Evolutionary conservation across 2,113 vertebrate genomes (phyloP).

Genomic region (Picathartes gymnocephalus): DNA sequence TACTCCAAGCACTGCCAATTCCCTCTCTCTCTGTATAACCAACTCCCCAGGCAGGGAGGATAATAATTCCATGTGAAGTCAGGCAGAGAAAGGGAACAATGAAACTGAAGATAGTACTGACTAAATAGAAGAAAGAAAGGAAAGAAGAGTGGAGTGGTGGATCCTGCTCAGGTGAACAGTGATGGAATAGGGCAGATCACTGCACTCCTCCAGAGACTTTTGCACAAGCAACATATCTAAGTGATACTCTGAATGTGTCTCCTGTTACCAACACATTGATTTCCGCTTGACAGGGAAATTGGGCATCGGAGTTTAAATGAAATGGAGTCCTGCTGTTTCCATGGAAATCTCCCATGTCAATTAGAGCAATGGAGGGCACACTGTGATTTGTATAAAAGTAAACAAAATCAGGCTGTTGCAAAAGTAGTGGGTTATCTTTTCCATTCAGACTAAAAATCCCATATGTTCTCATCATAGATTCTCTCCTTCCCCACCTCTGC

Average conservation of each 20-base stretch:
- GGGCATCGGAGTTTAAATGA: constrained; percentile 6
- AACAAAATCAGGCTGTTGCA: background rate
- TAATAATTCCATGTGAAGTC: background rate
- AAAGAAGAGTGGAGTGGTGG: background rate
- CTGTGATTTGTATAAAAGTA: background rate
- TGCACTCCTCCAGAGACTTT: background rate
- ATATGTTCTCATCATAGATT: background rate
- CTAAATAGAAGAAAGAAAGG: background rate
- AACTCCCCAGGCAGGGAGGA: background rate
- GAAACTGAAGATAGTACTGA: background rate
- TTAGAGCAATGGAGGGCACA: background rate
- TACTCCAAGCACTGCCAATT: background rate
- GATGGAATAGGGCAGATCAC: background rate
- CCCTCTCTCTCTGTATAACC: background rate
- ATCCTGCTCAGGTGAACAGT: background rate
- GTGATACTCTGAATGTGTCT: background rate
- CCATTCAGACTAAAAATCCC: background rate
- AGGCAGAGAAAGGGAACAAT: background rate
- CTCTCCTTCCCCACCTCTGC: background rate
- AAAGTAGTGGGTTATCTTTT: background rate
- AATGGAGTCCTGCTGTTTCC: constrained; percentile 46
- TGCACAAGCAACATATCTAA: background rate
- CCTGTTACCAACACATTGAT: constrained; percentile 20
- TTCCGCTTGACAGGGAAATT: constrained; percentile 23
- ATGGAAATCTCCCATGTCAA: constrained; percentile 14